Evolutionary conservation across 2,113 vertebrate genomes (phyloP), one percentile per base, ranked within the genome.

Genomic region (Saccopteryx leptura): DNA sequence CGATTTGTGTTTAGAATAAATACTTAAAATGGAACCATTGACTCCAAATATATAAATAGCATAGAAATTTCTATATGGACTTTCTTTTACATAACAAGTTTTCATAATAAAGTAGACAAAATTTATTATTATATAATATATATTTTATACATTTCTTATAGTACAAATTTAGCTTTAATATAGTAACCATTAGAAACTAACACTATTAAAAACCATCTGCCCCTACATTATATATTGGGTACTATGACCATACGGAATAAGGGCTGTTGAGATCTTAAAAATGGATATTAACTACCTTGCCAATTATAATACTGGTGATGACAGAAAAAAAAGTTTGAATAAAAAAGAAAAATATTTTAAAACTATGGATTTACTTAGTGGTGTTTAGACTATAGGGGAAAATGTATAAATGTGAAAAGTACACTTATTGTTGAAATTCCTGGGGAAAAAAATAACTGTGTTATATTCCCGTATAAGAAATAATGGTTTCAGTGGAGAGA

Each of bases 381-480:
- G 15, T 75, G 18, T 52, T 76, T 58, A 83, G 9, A 80, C n/a
- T 63, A 72, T 7, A 74, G 7, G 75, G 63, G 39, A 82, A 80
- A 79, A 58, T 50, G 2, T 31, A 21, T 46, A 72, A 72, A 80
- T 72, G 26, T 81, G n/a, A 89, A 93, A 76, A 61, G 28, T 71
- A 66, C 2, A 71, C 48, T 91, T 72, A 48, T 46, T 65, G 0
- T 71, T 96, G 39, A 89, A 54, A 89, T 74, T 68, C 21, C 5
- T 86, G 14, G 15, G 15, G 89, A 91, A 50, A 39, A 89, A 88
- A 95, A 82, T 85, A 71, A 39, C 18, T 79, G 28, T 66, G 10
- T 9, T 93, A 69, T 60, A 39, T 31, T 48, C 1, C 48, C 74
- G 39, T 63, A 93, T 85, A 85, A 93, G 93, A 78, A 91, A n/a